Base-by-base conservation (phyloP, 2,888 invertebrate species). In the Allolobophora icterica region DNA sequence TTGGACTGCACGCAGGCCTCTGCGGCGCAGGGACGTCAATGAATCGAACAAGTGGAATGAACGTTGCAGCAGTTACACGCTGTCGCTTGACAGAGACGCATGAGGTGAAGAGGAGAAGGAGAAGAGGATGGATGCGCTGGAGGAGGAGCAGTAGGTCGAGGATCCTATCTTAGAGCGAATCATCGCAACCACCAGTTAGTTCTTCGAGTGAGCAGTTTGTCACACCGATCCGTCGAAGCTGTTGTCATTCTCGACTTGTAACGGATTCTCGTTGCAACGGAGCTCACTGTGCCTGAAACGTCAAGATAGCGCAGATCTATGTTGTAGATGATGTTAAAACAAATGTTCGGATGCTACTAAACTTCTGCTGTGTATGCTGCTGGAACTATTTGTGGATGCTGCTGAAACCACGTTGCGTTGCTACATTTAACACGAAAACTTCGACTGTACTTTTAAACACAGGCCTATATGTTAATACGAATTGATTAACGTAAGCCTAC, bases 41-140 rank as follows among this genome's bases (percentile, higher is more conserved):
- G 71, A 71, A 71, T 71, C 71, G 71, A 71, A 71, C 71, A 71
- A 71, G 71, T 71, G 71, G 71, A n/a, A 71, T 71, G 71, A 71
- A 8, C 71, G 24, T 1, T 0, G n/a, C 71, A 71, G 71, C 71
- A 71, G 71, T 71, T 11, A n/a, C 71, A 71, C 71, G 71, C 71
- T n/a, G 71, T 71, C n/a, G n/a, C 71, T 71, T n/a, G 71, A 71
- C 71, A n/a, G 30, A 71, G 71, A 71, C 71, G 71, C 71, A 71
- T n/a, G 71, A 71, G 71, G 71, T 71, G 71, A 21, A 52, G 71
- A 71, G n/a, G n/a, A 71, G 71, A 1, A 71, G n/a, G 71, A 71
- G 30, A 0, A 30, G 71, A n/a, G 17, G n/a, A n/a, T 2, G 71
- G n/a, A 71, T 30, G 71, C 1, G 52, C 17, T 42, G 42, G 42